A percentile compares a stretch with the other conserved stretches of the same genome.
phyloP scores from a whole-genome alignment of 2,888 invertebrate genomes.

The Diarsia brunnea region DNA sequence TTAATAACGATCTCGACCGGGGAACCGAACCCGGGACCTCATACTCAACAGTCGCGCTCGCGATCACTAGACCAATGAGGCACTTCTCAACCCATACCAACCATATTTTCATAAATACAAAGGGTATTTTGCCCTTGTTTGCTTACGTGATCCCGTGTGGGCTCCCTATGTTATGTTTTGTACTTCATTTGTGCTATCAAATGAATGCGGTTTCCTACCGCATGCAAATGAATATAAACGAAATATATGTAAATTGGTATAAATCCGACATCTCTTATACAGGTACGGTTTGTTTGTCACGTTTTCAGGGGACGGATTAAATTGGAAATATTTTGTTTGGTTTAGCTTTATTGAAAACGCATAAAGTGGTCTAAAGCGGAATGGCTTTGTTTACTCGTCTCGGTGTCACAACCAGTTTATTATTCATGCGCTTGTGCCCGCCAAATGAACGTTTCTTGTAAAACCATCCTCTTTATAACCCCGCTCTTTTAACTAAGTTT shows the following conservation, averaged over 20 bases:
- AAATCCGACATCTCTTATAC: slow-evolving; percentile 41
- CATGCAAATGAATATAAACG: slow-evolving; percentile 64
- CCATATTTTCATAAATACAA: slow-evolving; percentile 36
- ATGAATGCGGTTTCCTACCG: slow-evolving; percentile 55
- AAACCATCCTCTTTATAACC: slow-evolving; percentile 58
- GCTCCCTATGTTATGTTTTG: slow-evolving; percentile 45
- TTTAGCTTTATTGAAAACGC: slow-evolving; percentile 64
- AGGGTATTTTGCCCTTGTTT: slow-evolving; percentile 48
- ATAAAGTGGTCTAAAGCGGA: slow-evolving; percentile 63
- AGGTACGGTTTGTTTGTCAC: slow-evolving; percentile 60
- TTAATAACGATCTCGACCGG: background rate
- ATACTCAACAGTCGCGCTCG: background rate
- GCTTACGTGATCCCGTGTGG: slow-evolving; percentile 33
- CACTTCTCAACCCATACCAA: background rate
- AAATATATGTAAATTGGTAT: slow-evolving; percentile 57
- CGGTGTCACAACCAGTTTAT: slow-evolving; percentile 63
- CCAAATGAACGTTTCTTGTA: slow-evolving; percentile 54
- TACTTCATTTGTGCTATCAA: slow-evolving; percentile 56
- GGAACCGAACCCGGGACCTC: background rate
- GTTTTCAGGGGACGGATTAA: slow-evolving; percentile 55
- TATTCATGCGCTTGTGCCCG: slow-evolving; percentile 64
- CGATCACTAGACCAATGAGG: background rate
- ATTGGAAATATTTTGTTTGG: slow-evolving; percentile 61
- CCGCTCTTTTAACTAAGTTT: slow-evolving; percentile 27
- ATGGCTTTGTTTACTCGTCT: slow-evolving; percentile 69